These are phyloP conservation scores for Brachystomella parvula DNA, from an alignment of 1,140 invertebrate genomes.

Conservation along the genomic window DNA sequence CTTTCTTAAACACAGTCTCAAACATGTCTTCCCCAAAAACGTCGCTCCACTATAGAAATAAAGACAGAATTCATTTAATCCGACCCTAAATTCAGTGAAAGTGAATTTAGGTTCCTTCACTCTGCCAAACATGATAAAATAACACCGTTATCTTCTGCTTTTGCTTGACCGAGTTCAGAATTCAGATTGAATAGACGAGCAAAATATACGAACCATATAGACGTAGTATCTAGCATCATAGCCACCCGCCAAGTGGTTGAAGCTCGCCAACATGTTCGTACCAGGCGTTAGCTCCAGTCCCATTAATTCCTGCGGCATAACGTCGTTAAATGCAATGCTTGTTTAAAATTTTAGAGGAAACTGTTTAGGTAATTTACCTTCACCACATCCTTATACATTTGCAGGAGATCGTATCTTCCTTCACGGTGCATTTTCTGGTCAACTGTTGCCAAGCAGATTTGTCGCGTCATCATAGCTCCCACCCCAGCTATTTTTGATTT, in stretches of 20 bases:
- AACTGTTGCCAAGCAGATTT: slow-evolving; percentile 48
- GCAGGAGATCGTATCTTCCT: slow-evolving; percentile 44
- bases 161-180: background rate
- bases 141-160: too few relatives aligned
- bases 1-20: slow-evolving; percentile 46
- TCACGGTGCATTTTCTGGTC: slow-evolving; percentile 47
- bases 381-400: slow-evolving; percentile 43
- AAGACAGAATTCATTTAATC: slow-evolving; percentile 16
- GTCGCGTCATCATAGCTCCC: slow-evolving; percentile 48
- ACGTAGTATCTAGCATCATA: slow-evolving; percentile 55
- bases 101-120: too few relatives aligned
- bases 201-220: slow-evolving; percentile 46
- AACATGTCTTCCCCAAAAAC: slow-evolving; percentile 54
- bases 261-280: slow-evolving; percentile 51
- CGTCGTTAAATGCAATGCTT: background rate
- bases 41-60: slow-evolving; percentile 50
- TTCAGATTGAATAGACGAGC: background rate
- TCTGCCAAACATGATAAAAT: too few relatives aligned
- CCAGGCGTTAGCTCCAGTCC: slow-evolving; percentile 45
- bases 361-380: slow-evolving; percentile 27
- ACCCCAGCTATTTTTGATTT: slow-evolving; percentile 48
- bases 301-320: slow-evolving; percentile 40
- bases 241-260: slow-evolving; percentile 49
- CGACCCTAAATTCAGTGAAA: too few relatives aligned
- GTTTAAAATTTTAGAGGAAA: background rate